A percentile compares a stretch with the other conserved stretches of the same genome.
Evolutionary conservation across 2,113 vertebrate genomes (phyloP).

Genomic region (Microtus montanus): DNA sequence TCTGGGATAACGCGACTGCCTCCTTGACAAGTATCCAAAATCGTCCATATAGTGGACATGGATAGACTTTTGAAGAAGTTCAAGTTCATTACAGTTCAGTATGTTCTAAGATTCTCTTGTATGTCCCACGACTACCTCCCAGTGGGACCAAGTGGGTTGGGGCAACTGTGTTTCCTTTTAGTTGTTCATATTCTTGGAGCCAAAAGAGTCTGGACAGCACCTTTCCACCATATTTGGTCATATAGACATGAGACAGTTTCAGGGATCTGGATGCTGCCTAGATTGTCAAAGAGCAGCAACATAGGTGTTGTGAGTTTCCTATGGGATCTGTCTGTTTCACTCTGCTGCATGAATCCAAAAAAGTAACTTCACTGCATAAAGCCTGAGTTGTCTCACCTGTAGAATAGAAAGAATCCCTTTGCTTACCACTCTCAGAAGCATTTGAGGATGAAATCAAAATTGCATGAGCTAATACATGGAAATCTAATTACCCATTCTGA

Average conservation of each 20-base stretch:
- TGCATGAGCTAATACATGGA: neutral
- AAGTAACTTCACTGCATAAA: neutral
- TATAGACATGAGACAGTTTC: neutral
- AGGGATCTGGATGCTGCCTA: neutral
- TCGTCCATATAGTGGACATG: neutral
- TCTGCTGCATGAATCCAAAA: neutral
- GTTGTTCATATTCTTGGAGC: neutral
- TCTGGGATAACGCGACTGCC: neutral
- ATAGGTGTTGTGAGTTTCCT: neutral
- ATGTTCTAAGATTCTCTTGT: neutral
- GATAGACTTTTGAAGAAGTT: neutral
- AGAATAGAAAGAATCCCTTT: neutral
- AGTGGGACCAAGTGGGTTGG: neutral
- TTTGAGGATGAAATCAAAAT: neutral
- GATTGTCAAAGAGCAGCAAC: neutral
- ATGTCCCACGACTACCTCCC: neutral
- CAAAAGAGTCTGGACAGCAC: neutral
- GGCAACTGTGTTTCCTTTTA: neutral
- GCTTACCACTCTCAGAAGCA: neutral
- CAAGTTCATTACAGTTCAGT: neutral
- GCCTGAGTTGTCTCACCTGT: slow-evolving; percentile 24
- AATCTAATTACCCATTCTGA: slow-evolving; percentile 3
- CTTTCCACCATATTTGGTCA: too few relatives aligned
- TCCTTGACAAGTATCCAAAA: neutral
- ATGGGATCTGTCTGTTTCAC: neutral